These are phyloP conservation scores for Portevinia maculata DNA, from an alignment of 2,888 invertebrate species.

Conservation along the genomic window DNA sequence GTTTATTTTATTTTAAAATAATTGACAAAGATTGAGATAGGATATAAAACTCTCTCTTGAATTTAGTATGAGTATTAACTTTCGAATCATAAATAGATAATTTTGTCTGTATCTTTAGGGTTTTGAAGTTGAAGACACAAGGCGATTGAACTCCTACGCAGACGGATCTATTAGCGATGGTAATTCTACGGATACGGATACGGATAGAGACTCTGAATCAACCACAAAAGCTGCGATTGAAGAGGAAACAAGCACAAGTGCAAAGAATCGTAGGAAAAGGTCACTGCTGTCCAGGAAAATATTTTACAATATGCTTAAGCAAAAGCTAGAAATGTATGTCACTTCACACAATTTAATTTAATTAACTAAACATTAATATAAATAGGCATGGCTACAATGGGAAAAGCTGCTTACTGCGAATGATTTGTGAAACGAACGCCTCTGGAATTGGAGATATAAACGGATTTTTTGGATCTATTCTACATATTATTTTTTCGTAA, in stretches of 20 bases:
- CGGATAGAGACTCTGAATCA: not conserved
- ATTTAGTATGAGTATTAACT: no score
- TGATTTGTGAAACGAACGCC: constrained; percentile 87
- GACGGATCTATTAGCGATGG: not conserved
- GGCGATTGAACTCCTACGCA: constrained; percentile 20
- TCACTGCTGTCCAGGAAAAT: constrained; percentile 78
- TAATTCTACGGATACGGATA: not conserved
- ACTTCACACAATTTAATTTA: constrained; percentile 14
- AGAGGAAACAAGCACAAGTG: not conserved
- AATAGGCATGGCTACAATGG: constrained; percentile 84
- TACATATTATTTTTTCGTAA: constrained; percentile 88
- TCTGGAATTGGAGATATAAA: constrained; percentile 82
- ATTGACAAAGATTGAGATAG: no score
- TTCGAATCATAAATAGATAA: constrained; percentile 1
- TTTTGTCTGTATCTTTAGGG: constrained; percentile 11
- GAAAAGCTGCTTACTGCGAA: constrained; percentile 85
- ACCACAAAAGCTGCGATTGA: constrained; percentile 3
- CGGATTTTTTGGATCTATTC: constrained; percentile 87
- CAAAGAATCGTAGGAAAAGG: constrained; percentile 62
- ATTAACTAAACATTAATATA: not conserved
- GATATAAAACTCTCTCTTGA: no score
- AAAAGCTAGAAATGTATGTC: constrained; percentile 77
- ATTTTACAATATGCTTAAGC: constrained; percentile 78
- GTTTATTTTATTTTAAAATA: no score
- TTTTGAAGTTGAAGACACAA: constrained; percentile 22